Base-by-base conservation (phyloP, 2,888 invertebrate species). In the Mamestra brassicae region DNA sequence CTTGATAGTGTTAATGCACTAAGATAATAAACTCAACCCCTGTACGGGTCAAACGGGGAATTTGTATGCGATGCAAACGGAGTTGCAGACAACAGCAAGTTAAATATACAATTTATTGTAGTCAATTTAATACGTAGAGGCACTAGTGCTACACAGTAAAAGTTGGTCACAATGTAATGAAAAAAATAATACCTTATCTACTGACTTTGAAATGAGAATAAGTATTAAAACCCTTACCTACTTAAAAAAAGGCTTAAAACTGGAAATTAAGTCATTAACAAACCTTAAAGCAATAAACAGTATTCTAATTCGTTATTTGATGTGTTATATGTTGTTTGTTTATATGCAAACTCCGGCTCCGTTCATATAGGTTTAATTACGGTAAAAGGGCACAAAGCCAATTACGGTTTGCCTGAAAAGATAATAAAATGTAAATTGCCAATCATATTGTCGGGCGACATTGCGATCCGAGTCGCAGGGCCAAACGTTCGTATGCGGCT, bases 391-490 rank as follows among this genome's bases (percentile, higher is more conserved):
- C 70, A 81, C 76, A 87, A 85, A 86, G 84, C 81, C 87, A 87
- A 89, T 90, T 88, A 87, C 66, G 81, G 82, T 84, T 81, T 69
- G 80, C 81, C 81, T 78, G 74, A 86, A 88, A 89, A 85, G 83
- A 89, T 88, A 90, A 91, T 89, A 90, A 90, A 91, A 90, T 91
- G 90, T 89, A 90, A 90, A 91, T 90, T 90, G 91, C 87, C 89
- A 89, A 89, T 91, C 89, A 91, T 88, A 90, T 88, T 85, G 90
- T 83, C 80, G 71, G 71, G 65, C 72, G 78, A 76, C 81, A 87
- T 88, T 84, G 82, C 76, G 84, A 89, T 87, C 83, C 72, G 80
- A 86, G 80, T 85, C 82, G 78, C 74, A 57, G 78, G 79, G 83
- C 80, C 79, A 73, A 86, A 82, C 42, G 42, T 57, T 65, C 74